Evolutionary conservation across 2,797 vertebrate genomes (phyloP), one percentile per base, ranked within the genome.

Genomic region (Zenarchopterus dispar): DNA sequence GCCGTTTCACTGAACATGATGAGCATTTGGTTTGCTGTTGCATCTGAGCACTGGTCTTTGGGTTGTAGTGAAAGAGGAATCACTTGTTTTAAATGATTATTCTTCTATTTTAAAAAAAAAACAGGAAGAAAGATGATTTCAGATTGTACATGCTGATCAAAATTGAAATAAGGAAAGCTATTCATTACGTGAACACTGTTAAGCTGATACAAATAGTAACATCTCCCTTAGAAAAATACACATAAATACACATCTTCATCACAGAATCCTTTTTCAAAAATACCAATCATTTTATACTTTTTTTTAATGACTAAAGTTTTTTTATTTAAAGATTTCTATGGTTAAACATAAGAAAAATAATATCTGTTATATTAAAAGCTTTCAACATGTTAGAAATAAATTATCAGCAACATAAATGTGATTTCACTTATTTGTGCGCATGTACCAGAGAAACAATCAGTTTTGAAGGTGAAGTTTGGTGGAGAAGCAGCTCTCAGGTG

Each of bases 161-260:
- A 70, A 72, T 57, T 67, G 78, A 65, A 83, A 81, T 24, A 65
- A 11, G 60, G 36, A 67, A 78, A 67, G 31, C 58, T 50, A 33
- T 61, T 65, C 13, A 51, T 76, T 81, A 5, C 71, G 53, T 65
- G 45, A 82, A 84, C 59, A 75, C 78, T 73, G 68, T 67, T 69
- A 51, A 69, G 60, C 53, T 61, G 80, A 71, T 66, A 68, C 71
- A 84, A 78, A 80, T 54, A 70, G 53, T 78, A 83, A 87, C 33
- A 16, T 80, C 86, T 88, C 77, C 74, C 81, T 78, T 88, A 90
- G 45, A 87, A 90, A 91, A 90, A 90, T 84, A 91, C 71, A 81
- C 73, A 59, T 58, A 6, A 74, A 39, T 67, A 67, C 55, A 51
- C 41, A 56, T 75, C 43, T 84, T 71, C 52, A 84, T 86, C 70